phyloP scores from a whole-genome alignment of 2,113 vertebrate genomes.

The Aix galericulata region DNA sequence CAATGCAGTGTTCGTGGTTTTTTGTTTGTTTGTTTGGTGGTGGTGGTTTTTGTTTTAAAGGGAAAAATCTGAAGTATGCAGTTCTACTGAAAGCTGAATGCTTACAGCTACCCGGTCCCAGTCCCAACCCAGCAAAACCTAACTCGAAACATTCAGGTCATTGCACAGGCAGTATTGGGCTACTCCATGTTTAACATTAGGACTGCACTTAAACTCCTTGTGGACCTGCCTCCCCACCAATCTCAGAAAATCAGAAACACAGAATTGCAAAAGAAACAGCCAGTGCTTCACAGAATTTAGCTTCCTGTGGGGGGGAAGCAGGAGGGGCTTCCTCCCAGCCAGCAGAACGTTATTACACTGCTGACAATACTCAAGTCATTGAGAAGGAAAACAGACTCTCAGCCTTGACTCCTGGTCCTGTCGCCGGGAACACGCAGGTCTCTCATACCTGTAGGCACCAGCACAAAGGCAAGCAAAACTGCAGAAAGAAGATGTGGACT shows the following conservation, averaged over 20 bases:
- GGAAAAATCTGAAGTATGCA: not conserved
- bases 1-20: not conserved
- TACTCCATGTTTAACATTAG: not conserved
- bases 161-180: not conserved
- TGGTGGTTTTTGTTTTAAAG: too few species aligned
- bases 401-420: not conserved
- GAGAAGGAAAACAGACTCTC: not conserved
- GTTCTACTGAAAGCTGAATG: not conserved
- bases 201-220: not conserved
- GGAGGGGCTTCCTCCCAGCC: not conserved
- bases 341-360: not conserved
- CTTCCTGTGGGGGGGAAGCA: not conserved
- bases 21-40: not conserved
- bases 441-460: not conserved
- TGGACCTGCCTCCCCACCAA: not conserved
- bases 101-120: not conserved
- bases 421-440: not conserved
- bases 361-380: not conserved
- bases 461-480: not conserved
- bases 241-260: not conserved
- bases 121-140: not conserved
- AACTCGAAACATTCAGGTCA: not conserved
- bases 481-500: constrained; percentile 28
- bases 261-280: not conserved
- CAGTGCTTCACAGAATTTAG: not conserved